phyloP scores from a whole-genome alignment of 2,797 vertebrate species.

The Orestias chungarensis region DNA sequence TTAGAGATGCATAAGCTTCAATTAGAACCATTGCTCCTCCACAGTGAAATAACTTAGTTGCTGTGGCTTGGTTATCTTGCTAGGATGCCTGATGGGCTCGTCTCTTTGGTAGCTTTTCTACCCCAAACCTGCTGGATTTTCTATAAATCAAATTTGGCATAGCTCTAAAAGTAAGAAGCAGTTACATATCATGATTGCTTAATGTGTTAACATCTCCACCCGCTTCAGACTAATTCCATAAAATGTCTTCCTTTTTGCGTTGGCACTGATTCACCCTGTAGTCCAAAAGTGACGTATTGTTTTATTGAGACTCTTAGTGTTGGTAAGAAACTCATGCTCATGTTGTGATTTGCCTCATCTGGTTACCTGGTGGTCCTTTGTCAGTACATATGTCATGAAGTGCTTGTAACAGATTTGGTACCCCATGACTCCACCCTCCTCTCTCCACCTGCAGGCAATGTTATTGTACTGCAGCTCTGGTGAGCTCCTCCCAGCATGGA shows the following conservation, averaged over 20 bases:
- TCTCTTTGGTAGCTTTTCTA: background rate
- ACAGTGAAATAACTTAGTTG: background rate
- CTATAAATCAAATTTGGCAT: background rate
- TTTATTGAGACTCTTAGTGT: slow-evolving; percentile 58
- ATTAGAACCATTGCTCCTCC: background rate
- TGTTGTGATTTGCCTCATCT: slow-evolving; percentile 73
- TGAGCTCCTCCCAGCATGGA: slow-evolving; percentile 73
- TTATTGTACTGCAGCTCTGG: slow-evolving; percentile 76
- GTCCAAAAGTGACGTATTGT: slow-evolving; percentile 70
- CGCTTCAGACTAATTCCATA: slow-evolving; percentile 47
- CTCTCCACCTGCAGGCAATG: slow-evolving; percentile 81
- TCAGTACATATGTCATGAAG: slow-evolving; percentile 73
- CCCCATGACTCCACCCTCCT: slow-evolving; percentile 68
- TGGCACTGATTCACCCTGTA: slow-evolving; percentile 66
- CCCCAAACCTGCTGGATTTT: background rate
- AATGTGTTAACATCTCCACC: slow-evolving; percentile 39
- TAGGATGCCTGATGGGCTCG: background rate
- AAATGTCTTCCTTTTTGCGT: slow-evolving; percentile 43
- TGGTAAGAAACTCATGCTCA: slow-evolving; percentile 58
- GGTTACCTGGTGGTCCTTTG: slow-evolving; percentile 76
- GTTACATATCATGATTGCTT: slow-evolving; percentile 28
- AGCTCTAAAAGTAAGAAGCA: too few relatives aligned
- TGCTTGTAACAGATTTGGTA: slow-evolving; percentile 69
- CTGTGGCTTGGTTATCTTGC: background rate
- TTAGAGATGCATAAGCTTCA: background rate